Evolutionary conservation across 1,140 invertebrate species (phyloP).

Genomic region (Nilaparvata lugens): DNA sequence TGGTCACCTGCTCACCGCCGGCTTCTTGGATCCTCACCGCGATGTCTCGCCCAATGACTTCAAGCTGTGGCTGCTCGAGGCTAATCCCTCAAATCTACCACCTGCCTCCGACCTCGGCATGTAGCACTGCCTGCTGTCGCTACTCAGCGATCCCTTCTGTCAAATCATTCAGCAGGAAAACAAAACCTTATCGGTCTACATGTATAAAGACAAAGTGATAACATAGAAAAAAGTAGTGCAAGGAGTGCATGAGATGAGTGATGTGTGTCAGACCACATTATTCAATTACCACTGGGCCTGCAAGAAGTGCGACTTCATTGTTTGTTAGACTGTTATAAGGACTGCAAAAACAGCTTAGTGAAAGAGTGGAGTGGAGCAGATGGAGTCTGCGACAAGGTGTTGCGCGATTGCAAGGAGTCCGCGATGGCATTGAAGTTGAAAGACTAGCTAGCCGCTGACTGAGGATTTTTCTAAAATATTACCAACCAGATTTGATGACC

Average conservation of each 20-base stretch:
- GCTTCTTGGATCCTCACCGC: constrained; percentile 84
- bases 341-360: constrained; percentile 50
- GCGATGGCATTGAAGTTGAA: constrained; percentile 89
- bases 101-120: constrained; percentile 76
- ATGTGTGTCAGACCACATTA: constrained; percentile 94
- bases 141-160: constrained; percentile 95
- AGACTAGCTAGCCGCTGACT: constrained; percentile 92
- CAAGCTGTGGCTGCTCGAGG: constrained; percentile 76
- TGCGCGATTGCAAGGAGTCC: too few relatives aligned
- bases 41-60: constrained; percentile 82
- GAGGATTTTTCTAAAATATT: constrained; percentile 30
- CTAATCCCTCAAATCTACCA: constrained; percentile 49
- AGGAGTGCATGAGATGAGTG: constrained; percentile 95
- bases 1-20: constrained; percentile 81
- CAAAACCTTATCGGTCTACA: constrained; percentile 68
- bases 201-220: constrained; percentile 63
- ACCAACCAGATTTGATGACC: constrained; percentile 57
- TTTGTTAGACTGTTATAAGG: constrained; percentile 95
- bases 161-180: constrained; percentile 86
- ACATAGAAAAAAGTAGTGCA: constrained; percentile 94
- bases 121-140: constrained; percentile 78
- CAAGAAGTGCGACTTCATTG: constrained; percentile 92
- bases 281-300: constrained; percentile 99
- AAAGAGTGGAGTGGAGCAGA: constrained; percentile 41
- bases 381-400: constrained; percentile 35